These are phyloP conservation scores for Dolichomitus sp. DNA, from an alignment of 2,888 invertebrate species.

Conservation along the genomic window DNA sequence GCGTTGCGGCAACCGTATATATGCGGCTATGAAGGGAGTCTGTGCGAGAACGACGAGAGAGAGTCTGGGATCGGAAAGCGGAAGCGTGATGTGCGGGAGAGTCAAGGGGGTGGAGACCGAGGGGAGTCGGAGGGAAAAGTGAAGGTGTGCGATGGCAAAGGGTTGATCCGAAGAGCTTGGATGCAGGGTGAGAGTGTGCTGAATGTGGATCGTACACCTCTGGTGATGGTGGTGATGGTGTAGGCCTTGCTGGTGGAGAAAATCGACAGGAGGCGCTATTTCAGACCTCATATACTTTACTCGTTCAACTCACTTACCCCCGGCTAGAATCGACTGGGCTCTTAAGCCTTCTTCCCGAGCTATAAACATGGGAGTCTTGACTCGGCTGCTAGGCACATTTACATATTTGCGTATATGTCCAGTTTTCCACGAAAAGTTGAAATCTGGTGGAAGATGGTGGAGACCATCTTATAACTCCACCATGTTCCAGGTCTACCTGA, in stretches of 20 bases:
- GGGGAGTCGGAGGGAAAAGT: constrained; percentile 4
- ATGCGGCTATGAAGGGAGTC: constrained; percentile 24
- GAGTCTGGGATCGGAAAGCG: constrained; percentile 35
- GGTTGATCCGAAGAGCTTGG: constrained; percentile 43
- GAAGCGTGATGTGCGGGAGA: constrained; percentile 27
- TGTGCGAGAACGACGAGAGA: constrained; percentile 42
- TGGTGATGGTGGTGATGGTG: not conserved
- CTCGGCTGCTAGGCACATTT: too few relatives aligned
- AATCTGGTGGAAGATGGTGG: too few relatives aligned
- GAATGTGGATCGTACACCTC: not conserved
- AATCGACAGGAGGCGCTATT: constrained; percentile 30
- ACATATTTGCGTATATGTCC: too few relatives aligned
- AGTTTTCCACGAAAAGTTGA: too few relatives aligned
- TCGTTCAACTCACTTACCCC: constrained; percentile 42
- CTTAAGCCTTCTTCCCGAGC: constrained; percentile 1
- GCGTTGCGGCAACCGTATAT: constrained; percentile 64
- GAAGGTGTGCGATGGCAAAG: constrained; percentile 48
- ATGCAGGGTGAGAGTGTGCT: not conserved
- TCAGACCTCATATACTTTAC: constrained; percentile 39
- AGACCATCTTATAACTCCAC: too few relatives aligned
- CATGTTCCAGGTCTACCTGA: too few relatives aligned
- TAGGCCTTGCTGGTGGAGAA: constrained; percentile 17
- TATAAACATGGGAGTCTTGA: not conserved
- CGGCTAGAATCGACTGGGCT: constrained; percentile 21
- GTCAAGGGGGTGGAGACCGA: not conserved